phyloP scores from a whole-genome alignment of 1,140 invertebrate species.

The Drosophila lowei region DNA sequence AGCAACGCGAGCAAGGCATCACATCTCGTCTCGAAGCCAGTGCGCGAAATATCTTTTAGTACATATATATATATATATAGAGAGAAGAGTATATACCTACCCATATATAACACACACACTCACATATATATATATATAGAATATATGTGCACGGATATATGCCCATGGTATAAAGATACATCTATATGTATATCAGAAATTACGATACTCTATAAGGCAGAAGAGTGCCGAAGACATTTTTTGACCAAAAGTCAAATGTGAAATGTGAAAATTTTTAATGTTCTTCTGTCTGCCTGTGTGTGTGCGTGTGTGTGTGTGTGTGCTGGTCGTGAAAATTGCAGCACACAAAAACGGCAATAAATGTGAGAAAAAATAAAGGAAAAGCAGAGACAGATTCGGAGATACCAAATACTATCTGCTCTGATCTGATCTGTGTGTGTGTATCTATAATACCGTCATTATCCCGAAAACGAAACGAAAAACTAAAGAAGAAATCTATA shows the following conservation, averaged over 20 bases:
- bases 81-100: background rate
- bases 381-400: conserved; percentile 14
- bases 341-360: conserved; percentile 15
- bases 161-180: conserved; percentile 33
- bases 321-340: conserved; percentile 66
- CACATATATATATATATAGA: conserved; percentile 8
- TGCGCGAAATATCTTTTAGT: conserved; percentile 62
- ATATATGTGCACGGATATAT: conserved; percentile 38
- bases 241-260: conserved; percentile 56
- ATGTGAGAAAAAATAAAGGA: conserved; percentile 39
- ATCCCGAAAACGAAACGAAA: conserved; percentile 29
- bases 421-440: conserved; percentile 14
- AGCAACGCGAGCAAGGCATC: conserved; percentile 70
- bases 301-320: conserved; percentile 23
- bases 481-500: conserved; percentile 7
- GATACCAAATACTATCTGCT: conserved; percentile 15
- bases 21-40: conserved; percentile 30
- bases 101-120: conserved; percentile 23
- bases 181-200: conserved; percentile 27
- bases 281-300: conserved; percentile 4
- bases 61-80: conserved; percentile 33
- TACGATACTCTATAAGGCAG: conserved; percentile 48
- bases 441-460: conserved; percentile 40
- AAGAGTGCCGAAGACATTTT: conserved; percentile 52
- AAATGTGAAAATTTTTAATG: conserved; percentile 52